Conservation (phyloP, 2,888 invertebrate species). For the Tolmerus cingulatus region DNA sequence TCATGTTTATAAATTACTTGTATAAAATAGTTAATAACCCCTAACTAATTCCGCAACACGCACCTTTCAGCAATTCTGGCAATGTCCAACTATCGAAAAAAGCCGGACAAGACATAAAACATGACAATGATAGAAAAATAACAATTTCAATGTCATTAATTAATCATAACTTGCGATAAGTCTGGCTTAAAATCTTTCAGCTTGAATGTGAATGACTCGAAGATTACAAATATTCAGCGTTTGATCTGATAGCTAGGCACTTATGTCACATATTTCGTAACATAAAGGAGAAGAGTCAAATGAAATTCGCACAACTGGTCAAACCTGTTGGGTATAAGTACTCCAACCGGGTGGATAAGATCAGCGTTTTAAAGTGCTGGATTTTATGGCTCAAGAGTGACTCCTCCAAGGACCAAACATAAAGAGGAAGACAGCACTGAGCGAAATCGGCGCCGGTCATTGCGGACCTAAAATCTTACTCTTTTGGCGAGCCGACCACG, state of each 20-base stretch:
- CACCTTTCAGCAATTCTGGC: background rate
- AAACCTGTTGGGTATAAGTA: background rate
- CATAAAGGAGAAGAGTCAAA: background rate
- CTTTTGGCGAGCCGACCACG: background rate
- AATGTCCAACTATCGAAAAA: background rate
- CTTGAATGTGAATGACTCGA: background rate
- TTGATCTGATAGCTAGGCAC: background rate
- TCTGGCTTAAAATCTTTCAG: background rate
- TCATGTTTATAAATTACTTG: background rate
- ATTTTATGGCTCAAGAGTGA: conserved; percentile 18
- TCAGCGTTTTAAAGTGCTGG: background rate
- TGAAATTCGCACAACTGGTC: conserved; percentile 2
- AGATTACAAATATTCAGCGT: conserved; percentile 1
- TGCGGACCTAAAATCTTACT: background rate
- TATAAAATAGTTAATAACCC: background rate
- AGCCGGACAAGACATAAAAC: background rate
- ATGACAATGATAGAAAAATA: background rate
- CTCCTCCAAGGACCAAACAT: background rate
- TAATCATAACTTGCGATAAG: background rate
- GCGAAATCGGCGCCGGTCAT: background rate
- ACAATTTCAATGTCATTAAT: background rate
- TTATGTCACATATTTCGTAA: conserved; percentile 26
- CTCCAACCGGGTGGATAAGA: background rate
- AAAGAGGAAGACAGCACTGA: background rate
- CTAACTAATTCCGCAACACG: background rate